phyloP scores from a whole-genome alignment of 2,113 vertebrate genomes.

The Mormyrus iriodes region DNA sequence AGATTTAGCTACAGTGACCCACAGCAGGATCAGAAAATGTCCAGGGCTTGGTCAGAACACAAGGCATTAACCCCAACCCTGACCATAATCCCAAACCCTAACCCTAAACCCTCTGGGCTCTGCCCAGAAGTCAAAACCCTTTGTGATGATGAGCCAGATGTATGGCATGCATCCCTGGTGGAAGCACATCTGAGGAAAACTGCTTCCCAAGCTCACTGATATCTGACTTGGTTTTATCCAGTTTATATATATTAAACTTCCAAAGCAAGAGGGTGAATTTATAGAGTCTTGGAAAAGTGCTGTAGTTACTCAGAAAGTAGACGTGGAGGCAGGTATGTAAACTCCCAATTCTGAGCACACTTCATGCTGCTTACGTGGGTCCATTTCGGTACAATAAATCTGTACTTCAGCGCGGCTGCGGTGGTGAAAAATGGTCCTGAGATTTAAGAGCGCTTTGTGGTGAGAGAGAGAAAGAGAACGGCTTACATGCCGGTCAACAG shows the following conservation, averaged over 20 bases:
- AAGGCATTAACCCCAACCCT: neutral
- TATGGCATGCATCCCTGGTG: neutral
- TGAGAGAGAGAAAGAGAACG: neutral
- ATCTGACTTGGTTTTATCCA: neutral
- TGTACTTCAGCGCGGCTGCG: neutral
- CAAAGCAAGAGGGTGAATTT: neutral
- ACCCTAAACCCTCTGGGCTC: neutral
- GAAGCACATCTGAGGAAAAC: conserved; percentile 15
- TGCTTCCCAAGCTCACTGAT: neutral
- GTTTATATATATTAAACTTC: neutral
- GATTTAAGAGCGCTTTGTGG: neutral
- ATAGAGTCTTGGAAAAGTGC: neutral
- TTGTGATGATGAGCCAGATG: neutral
- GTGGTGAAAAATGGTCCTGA: conserved; percentile 22
- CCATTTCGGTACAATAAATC: conserved; percentile 1
- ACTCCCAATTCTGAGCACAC: neutral
- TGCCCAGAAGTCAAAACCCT: neutral
- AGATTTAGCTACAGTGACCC: neutral
- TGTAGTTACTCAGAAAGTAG: neutral
- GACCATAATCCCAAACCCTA: neutral
- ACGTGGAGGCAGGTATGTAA: neutral
- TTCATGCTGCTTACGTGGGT: neutral
- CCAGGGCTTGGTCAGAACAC: neutral
- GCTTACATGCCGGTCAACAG: conserved; percentile 13
- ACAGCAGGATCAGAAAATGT: neutral